A percentile compares a stretch with the other conserved stretches of the same genome.
Conservation (phyloP, 2,888 invertebrate species). For the Fragum sueziense region DNA sequence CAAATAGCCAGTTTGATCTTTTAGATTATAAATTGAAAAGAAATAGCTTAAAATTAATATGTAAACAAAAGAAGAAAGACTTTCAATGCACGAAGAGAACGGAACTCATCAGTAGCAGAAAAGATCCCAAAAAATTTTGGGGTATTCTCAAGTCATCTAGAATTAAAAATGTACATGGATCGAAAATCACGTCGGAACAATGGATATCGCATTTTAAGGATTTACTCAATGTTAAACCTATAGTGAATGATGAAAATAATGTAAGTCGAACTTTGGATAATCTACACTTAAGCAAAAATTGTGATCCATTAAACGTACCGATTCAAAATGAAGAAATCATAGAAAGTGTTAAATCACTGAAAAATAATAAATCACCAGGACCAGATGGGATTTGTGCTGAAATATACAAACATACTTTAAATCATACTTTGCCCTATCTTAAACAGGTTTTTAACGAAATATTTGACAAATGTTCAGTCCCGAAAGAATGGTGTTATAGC, state of each 20-base stretch:
- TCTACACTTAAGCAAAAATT: background rate
- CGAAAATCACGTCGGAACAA: background rate
- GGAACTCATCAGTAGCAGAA: background rate
- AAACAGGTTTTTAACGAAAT: constrained; percentile 31
- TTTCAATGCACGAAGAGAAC: background rate
- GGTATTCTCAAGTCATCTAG: background rate
- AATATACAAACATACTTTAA: constrained; percentile 21
- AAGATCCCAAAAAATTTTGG: too few species aligned
- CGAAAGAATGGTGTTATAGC: constrained; percentile 15
- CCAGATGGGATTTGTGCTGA: constrained; percentile 29
- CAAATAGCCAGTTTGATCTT: background rate
- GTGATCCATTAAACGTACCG: background rate
- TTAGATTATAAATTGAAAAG: background rate
- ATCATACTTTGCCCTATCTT: constrained; percentile 15
- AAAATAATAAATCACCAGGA: constrained; percentile 20
- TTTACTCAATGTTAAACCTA: background rate
- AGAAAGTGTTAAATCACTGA: constrained; percentile 13
- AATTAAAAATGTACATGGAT: background rate
- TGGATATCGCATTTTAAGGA: background rate
- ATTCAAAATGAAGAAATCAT: constrained; percentile 18
- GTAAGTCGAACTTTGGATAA: background rate
- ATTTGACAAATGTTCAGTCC: constrained; percentile 11
- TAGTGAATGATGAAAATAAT: background rate
- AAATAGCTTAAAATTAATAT: background rate
- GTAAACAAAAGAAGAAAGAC: background rate